Evolutionary conservation across 2,113 vertebrate species (phyloP).

Genomic region (Phoenicopterus ruber): DNA sequence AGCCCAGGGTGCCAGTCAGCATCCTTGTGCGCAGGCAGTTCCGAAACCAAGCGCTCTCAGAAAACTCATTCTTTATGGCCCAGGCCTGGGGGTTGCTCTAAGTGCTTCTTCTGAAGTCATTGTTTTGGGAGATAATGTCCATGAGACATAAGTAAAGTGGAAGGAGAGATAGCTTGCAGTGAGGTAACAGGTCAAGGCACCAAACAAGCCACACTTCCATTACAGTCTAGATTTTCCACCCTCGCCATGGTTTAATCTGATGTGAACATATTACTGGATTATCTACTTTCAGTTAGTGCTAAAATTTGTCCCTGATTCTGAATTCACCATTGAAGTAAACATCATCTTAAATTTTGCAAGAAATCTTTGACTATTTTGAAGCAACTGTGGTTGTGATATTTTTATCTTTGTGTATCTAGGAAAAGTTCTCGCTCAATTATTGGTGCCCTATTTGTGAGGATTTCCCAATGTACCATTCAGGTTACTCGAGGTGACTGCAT

Average conservation of each 20-base stretch:
- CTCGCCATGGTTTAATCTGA: not conserved
- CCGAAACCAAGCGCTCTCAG: not conserved
- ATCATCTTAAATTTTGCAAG: not conserved
- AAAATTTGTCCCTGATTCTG: not conserved
- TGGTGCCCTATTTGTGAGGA: not conserved
- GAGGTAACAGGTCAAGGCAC: not conserved
- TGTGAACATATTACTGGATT: not conserved
- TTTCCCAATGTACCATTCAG: accelerated
- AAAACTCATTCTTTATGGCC: not conserved
- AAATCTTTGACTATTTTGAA: not conserved
- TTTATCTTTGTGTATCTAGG: accelerated
- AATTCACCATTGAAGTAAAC: not conserved
- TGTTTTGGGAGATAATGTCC: not conserved
- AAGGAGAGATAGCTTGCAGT: not conserved
- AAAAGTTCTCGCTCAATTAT: not conserved
- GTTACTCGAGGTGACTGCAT: not conserved
- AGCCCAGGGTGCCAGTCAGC: accelerated
- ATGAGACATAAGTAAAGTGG: not conserved
- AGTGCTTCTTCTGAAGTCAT: not conserved
- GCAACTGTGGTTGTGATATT: not conserved
- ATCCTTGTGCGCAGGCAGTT: not conserved
- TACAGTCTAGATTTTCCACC: not conserved
- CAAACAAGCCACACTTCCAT: not conserved
- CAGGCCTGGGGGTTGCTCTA: not conserved
- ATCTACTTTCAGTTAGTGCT: not conserved